A percentile compares a stretch with the other conserved stretches of the same genome.
Conservation (phyloP, 2,113 vertebrate genomes). For the Silurus asotus region DNA sequence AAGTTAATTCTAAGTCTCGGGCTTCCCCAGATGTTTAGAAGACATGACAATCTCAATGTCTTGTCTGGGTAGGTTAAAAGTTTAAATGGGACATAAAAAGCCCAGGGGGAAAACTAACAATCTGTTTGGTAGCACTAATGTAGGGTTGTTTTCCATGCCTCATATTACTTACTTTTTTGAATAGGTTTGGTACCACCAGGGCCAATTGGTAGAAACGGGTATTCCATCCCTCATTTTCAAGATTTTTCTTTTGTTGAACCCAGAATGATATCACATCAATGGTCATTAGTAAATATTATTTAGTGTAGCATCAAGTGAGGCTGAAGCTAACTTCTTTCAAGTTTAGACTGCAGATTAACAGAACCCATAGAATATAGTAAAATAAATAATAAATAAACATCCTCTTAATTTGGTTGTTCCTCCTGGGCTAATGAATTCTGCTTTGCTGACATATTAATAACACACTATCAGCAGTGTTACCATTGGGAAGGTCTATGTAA, state of each 20-base stretch:
- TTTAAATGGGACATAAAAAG: constrained; percentile 10
- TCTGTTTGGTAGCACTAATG: constrained; percentile 1
- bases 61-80: constrained; percentile 12
- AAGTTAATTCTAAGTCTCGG: constrained; percentile 8
- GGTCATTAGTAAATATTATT: neutral
- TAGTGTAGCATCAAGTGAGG: neutral
- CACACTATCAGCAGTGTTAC: neutral
- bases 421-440: neutral
- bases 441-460: neutral
- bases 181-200: neutral
- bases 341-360: neutral
- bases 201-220: neutral
- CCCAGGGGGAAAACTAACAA: neutral
- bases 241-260: neutral
- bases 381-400: neutral
- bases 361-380: too few species aligned
- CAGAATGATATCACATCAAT: neutral
- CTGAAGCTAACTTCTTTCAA: neutral
- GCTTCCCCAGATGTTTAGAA: neutral
- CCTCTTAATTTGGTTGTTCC: neutral
- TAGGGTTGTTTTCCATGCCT: neutral
- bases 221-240: neutral
- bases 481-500: neutral
- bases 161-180: neutral
- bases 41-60: constrained; percentile 14